Evolutionary conservation across 2,113 vertebrate species (phyloP).

Genomic region (Pachycephala philippinensis): DNA sequence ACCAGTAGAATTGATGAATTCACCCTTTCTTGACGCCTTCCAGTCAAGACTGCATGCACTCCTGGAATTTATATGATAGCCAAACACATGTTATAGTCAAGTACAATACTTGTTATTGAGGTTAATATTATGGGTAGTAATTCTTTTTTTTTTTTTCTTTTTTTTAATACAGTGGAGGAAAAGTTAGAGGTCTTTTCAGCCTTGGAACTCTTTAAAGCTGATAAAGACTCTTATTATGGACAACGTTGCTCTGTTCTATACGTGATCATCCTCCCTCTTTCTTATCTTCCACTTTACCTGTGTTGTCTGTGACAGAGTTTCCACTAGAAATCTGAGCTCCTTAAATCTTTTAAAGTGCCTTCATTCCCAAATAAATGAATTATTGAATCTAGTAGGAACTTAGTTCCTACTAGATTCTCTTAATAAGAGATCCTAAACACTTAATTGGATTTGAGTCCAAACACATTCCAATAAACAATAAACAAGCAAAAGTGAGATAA

Average conservation of each 20-base stretch:
- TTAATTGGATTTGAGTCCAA: background rate
- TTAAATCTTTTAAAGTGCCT: background rate
- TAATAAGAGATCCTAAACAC: background rate
- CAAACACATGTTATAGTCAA: background rate
- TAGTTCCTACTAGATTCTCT: too few species aligned
- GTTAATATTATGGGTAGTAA: background rate
- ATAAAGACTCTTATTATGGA: background rate
- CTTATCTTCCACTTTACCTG: background rate
- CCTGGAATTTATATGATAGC: background rate
- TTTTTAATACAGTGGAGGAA: background rate
- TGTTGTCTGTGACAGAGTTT: background rate
- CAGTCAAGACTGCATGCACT: background rate
- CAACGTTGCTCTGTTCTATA: background rate
- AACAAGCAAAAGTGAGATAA: background rate
- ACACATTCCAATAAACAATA: background rate
- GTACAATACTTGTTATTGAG: background rate
- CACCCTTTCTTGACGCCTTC: background rate
- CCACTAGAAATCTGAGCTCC: background rate
- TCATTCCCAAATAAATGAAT: background rate
- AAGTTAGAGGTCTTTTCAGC: background rate
- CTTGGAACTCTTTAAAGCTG: background rate
- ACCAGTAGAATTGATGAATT: conserved; percentile 3
- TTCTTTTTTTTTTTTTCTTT: background rate
- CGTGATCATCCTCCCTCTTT: background rate
- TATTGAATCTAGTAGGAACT: background rate